phyloP scores from a whole-genome alignment of 2,888 invertebrate genomes.

The Blastobasis lacticolella region DNA sequence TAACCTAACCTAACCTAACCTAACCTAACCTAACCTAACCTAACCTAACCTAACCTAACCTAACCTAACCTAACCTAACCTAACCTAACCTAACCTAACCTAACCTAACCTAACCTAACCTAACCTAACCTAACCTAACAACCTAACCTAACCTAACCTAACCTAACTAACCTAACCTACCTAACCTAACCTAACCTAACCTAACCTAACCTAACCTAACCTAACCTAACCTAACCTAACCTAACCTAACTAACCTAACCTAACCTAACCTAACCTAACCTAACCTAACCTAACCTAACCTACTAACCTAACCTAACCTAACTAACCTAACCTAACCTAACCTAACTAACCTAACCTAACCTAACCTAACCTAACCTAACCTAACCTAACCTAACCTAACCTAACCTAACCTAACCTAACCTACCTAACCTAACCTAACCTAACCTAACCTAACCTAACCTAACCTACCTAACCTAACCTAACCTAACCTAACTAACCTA shows the following conservation, averaged over 20 bases:
- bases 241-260: constrained; percentile 15
- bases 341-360: constrained; percentile 15
- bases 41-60: constrained; percentile 15
- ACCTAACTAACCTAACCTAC: constrained; percentile 22
- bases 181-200: constrained; percentile 22
- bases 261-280: constrained; percentile 15
- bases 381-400: constrained; percentile 18
- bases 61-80: constrained; percentile 16
- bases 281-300: constrained; percentile 17
- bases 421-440: constrained; percentile 18
- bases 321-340: constrained; percentile 15
- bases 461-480: constrained; percentile 16
- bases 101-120: constrained; percentile 16
- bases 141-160: constrained; percentile 17
- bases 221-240: constrained; percentile 17
- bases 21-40: constrained; percentile 19
- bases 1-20: constrained; percentile 18
- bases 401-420: constrained; percentile 18
- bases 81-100: constrained; percentile 16
- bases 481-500: constrained; percentile 14
- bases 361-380: constrained; percentile 15
- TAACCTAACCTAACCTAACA: constrained; percentile 14
- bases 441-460: constrained; percentile 15
- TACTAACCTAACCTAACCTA: constrained; percentile 16
- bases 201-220: constrained; percentile 20